A percentile compares a stretch with the other conserved stretches of the same genome.
Conservation (phyloP, 2,888 invertebrate genomes). For the Lochmaea capreae region DNA sequence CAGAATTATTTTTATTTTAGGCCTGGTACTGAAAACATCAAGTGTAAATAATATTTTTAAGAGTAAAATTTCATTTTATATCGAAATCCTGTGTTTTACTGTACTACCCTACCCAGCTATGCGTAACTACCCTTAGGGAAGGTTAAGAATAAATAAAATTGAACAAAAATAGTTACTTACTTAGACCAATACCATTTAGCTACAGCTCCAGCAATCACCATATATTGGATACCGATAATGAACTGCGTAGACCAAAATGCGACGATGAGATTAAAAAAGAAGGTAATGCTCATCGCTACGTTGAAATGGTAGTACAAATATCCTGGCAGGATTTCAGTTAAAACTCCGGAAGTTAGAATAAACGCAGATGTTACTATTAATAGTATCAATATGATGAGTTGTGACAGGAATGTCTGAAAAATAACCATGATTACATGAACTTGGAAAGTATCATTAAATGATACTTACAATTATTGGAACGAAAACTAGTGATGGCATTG, state of each 20-base stretch:
- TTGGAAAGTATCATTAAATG: background rate
- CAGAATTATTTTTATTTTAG: no score
- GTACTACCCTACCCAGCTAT: no score
- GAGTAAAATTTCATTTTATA: no score
- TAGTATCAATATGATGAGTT: conserved; percentile 63
- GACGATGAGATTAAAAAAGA: conserved; percentile 66
- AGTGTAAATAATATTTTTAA: no score
- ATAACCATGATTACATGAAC: background rate
- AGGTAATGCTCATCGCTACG: conserved; percentile 49
- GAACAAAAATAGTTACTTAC: conserved; percentile 60
- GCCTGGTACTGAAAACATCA: no score
- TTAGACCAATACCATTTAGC: conserved; percentile 74
- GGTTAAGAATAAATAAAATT: no score
- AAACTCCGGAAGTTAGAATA: conserved; percentile 46
- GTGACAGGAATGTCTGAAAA: conserved; percentile 63
- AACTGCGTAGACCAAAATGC: conserved; percentile 73
- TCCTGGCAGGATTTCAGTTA: conserved; percentile 21
- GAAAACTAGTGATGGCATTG: conserved; percentile 69
- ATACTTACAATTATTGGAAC: conserved; percentile 68
- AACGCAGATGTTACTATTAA: conserved; percentile 35
- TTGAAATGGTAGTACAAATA: conserved; percentile 47
- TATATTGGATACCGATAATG: conserved; percentile 72
- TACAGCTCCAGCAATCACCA: conserved; percentile 73
- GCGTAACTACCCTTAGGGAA: no score
- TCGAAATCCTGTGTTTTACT: no score